Evolutionary conservation across 2,888 invertebrate species (phyloP).

Genomic region (Hyalella azteca): DNA sequence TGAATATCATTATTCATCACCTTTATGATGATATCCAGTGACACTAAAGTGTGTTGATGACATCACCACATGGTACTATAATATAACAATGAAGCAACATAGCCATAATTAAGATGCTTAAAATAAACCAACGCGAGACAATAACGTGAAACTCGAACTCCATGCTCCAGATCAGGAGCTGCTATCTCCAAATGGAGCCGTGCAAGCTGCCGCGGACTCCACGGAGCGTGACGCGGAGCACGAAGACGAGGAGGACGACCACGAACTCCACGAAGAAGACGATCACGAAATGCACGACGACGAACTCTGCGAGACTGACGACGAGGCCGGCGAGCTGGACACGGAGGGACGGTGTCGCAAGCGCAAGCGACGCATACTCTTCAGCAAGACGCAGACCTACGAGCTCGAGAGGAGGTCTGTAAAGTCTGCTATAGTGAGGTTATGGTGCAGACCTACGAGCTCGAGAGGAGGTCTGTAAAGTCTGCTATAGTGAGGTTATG

Average conservation of each 20-base stretch:
- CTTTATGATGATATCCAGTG: too few relatives aligned
- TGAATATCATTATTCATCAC: too few relatives aligned
- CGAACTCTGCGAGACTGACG: slow-evolving; percentile 33
- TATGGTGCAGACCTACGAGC: too few relatives aligned
- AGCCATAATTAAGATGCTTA: too few relatives aligned
- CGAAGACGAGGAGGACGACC: slow-evolving; percentile 51
- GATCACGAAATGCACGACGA: slow-evolving; percentile 41
- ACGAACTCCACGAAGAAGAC: slow-evolving; percentile 41
- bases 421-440: too few relatives aligned
- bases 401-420: slow-evolving; percentile 84
- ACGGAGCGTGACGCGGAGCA: slow-evolving; percentile 47
- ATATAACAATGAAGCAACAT: too few relatives aligned
- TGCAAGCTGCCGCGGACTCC: slow-evolving; percentile 53
- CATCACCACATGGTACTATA: too few relatives aligned
- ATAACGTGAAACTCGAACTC: neutral
- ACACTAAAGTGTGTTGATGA: too few relatives aligned
- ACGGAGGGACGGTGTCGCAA: slow-evolving; percentile 70
- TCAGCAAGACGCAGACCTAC: slow-evolving; percentile 94
- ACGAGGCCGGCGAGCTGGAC: slow-evolving; percentile 31
- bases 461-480: too few relatives aligned
- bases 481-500: too few relatives aligned
- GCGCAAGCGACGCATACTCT: slow-evolving; percentile 92
- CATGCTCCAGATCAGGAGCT: neutral
- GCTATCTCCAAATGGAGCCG: slow-evolving; percentile 28
- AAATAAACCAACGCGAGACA: too few relatives aligned